Conservation (phyloP, 1,140 invertebrate genomes). For the Amyelois transitella region DNA sequence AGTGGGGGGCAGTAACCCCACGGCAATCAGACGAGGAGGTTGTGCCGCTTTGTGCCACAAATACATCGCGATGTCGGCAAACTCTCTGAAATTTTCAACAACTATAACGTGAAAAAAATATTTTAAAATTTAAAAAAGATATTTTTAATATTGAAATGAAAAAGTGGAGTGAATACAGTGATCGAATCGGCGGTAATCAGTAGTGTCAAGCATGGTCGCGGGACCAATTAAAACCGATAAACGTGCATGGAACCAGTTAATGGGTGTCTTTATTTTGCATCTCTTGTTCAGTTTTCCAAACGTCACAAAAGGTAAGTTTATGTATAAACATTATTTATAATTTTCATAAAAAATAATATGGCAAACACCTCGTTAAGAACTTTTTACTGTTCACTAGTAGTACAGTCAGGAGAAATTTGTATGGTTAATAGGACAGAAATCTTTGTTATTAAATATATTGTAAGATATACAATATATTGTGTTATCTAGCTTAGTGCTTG, state of each 20-base stretch:
- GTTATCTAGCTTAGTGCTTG: too few relatives aligned
- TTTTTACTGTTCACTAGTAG: too few relatives aligned
- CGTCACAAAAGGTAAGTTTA: constrained; percentile 50
- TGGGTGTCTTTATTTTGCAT: constrained; percentile 49
- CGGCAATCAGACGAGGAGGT: constrained; percentile 40
- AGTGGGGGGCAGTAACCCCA: constrained; percentile 63
- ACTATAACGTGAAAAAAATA: constrained; percentile 18
- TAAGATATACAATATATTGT: too few relatives aligned
- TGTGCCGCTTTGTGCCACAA: constrained; percentile 36
- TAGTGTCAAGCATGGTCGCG: constrained; percentile 62
- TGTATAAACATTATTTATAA: too few relatives aligned
- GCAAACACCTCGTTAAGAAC: too few relatives aligned
- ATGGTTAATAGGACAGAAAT: too few relatives aligned
- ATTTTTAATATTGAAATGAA: not conserved
- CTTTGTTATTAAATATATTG: too few relatives aligned
- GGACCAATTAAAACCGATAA: constrained; percentile 58
- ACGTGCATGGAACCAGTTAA: constrained; percentile 58
- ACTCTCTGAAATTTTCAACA: constrained; percentile 29
- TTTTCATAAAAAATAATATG: too few relatives aligned
- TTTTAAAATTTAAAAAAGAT: not conserved
- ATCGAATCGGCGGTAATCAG: constrained; percentile 41
- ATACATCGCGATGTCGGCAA: constrained; percentile 56
- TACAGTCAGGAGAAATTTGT: too few relatives aligned
- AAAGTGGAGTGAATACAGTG: constrained; percentile 28
- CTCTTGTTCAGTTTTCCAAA: constrained; percentile 48